Evolutionary conservation across 2,888 invertebrate genomes (phyloP), one percentile per base, ranked within the genome.

Genomic region (Agriopis leucophaearia): DNA sequence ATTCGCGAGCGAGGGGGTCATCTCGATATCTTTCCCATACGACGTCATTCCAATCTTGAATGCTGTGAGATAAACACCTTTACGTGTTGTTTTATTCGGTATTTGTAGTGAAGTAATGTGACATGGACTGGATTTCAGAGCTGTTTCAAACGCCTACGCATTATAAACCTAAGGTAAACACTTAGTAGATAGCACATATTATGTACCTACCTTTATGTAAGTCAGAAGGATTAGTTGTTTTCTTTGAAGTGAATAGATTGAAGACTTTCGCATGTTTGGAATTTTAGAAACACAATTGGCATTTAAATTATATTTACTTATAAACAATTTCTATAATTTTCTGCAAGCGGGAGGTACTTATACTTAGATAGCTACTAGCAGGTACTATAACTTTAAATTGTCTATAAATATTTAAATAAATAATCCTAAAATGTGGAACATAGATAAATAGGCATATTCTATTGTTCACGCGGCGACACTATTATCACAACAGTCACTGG

Each of bases 101-200:
- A 55, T 60, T 69, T 60, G 61, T 65, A 38, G 62, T 72, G 62
- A 63, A 58, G 42, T 64, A 42, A 42, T 62, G 68, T 74, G 15
- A n/a, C 73, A 94, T 94, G 94, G 91, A 94, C 84, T 94, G 94
- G 94, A 94, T 94, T 71, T 85, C 92, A 61, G 87, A 94, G 76
- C 83, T 94, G 62, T 94, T 94, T 77, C 94, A 94, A 70, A 78
- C 91, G n/a, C 90, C 88, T 51, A 82, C 86, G 2, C 87, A 90
- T 68, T 81, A 72, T 61, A 92, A 90, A 72, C 85, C 90, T 10
- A 92, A 91, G 91, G 94, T 94, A 48, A 48, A 18, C 6, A 47
- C 4, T 27, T 48, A 12, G 12, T 48, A 27, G 12, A 48, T 48
- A 48, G 27, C 27, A 47, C 16, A 5, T 16, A 2, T 18, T 6